Conservation (phyloP, 2,888 invertebrate species). For the Proisotoma minuta region DNA sequence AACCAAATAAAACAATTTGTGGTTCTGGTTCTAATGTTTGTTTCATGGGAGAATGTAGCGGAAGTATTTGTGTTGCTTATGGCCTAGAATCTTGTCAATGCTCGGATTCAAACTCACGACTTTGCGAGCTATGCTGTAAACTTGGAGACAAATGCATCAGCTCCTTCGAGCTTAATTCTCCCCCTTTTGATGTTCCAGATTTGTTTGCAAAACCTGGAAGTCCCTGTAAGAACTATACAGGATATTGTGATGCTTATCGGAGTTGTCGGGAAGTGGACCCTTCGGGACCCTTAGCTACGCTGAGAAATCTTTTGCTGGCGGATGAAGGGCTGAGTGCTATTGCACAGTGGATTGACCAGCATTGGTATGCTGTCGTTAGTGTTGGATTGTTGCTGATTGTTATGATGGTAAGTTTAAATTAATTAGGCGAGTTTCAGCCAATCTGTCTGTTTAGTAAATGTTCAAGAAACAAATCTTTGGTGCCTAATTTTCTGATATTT, state of each 20-base stretch:
- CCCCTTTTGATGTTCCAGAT: slow-evolving; percentile 85
- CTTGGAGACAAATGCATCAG: slow-evolving; percentile 75
- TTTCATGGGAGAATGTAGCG: slow-evolving; percentile 94
- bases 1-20: slow-evolving; percentile 90
- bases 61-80: slow-evolving; percentile 95
- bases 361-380: slow-evolving; percentile 85
- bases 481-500: not conserved
- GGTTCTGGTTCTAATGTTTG: slow-evolving; percentile 93
- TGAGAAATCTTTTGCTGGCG: slow-evolving; percentile 76
- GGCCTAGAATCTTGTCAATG: slow-evolving; percentile 95
- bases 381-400: slow-evolving; percentile 70
- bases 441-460: too few species aligned
- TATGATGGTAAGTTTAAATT: slow-evolving; percentile 64
- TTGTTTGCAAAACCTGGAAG: slow-evolving; percentile 91
- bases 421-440: not conserved
- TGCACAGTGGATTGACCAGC: slow-evolving; percentile 76
- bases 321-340: slow-evolving; percentile 86
- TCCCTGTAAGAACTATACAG: slow-evolving; percentile 88
- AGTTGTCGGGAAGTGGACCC: slow-evolving; percentile 83
- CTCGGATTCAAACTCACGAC: slow-evolving; percentile 75
- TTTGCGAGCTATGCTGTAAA: slow-evolving; percentile 90
- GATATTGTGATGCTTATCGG: slow-evolving; percentile 63
- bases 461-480: too few species aligned
- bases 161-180: slow-evolving; percentile 82
- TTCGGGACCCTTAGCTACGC: slow-evolving; percentile 82